Percentiles rank a stretch among this genome's conserved stretches.
phyloP scores from a whole-genome alignment of 2,113 vertebrate species.

The Rhombomys opimus region DNA sequence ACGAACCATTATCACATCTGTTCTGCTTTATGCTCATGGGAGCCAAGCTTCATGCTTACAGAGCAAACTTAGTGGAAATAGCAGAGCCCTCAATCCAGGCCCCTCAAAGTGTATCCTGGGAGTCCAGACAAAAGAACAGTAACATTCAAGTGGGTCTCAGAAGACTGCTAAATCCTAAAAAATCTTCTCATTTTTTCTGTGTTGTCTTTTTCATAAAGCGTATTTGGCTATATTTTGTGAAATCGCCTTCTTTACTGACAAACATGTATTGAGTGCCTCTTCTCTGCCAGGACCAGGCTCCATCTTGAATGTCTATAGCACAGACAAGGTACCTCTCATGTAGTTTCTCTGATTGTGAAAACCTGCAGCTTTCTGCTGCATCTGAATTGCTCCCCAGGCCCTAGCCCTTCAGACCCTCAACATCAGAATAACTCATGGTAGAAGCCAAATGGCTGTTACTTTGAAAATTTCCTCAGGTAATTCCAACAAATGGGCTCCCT shows the following conservation, averaged over 20 bases:
- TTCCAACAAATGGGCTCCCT: not conserved
- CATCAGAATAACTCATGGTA: not conserved
- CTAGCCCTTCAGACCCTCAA: not conserved
- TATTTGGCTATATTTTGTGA: slow-evolving; percentile 15
- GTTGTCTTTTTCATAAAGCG: not conserved
- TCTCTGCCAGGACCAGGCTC: not conserved
- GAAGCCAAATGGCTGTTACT: not conserved
- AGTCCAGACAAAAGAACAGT: not conserved
- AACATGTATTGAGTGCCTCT: not conserved
- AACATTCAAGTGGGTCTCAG: not conserved
- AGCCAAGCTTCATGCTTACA: slow-evolving; percentile 3
- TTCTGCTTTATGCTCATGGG: not conserved
- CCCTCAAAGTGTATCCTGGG: not conserved
- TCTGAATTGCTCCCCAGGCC: not conserved
- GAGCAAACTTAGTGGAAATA: not conserved
- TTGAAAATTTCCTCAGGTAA: not conserved
- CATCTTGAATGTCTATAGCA: not conserved
- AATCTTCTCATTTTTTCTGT: not conserved
- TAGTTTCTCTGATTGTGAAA: not conserved
- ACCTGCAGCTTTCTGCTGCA: not conserved
- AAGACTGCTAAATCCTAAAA: not conserved
- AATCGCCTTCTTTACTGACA: slow-evolving; percentile 3
- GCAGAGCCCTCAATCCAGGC: not conserved
- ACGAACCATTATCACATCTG: not conserved
- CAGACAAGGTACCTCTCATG: not conserved